Evolutionary conservation across 2,888 invertebrate species (phyloP), one percentile per base, ranked within the genome.

Genomic region (Pammene aurita): DNA sequence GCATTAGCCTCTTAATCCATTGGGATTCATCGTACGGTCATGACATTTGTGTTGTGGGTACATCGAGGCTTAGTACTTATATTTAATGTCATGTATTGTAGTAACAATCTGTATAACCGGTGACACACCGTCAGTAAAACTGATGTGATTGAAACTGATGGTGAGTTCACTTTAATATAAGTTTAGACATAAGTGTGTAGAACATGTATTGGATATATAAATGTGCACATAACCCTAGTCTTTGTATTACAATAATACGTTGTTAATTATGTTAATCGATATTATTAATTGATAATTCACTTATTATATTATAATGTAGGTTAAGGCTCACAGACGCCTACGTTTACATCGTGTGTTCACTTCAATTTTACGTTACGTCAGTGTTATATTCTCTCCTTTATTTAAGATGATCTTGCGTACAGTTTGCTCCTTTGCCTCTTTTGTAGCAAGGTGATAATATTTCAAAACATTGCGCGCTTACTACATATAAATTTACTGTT

Each of bases 151-250:
- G 38, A 26, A n/a, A 62, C 38, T 18, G 62, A 41, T 42, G 41
- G 14, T 11, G 14, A 2, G 7, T 48, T 13, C 16, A 16, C 14
- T 10, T 46, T 7, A 18, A 46, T 50, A 34, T 57, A 66, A 50
- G 9, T 26, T 13, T 13, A 46, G n/a, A 6, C 16, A 69, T 48
- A 71, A 58, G 65, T 74, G 71, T 62, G 73, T 74, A 57, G 67
- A 50, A 72, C 41, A 61, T 66, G 63, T 68, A 68, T 46, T 42
- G 50, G 68, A 63, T 52, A 57, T 63, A 54, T 68, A 57, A 55
- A 65, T 64, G 64, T 69, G 64, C 69, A 69, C 69, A 69, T 60
- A 54, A 48, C 63, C 64, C 69, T 69, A 69, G 69, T 69, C 58
- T 54, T 58, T 68, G 64, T 64, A 60, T 69, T 69, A 69, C 58